These are phyloP conservation scores for Ophioninae sp. DNA, from an alignment of 2,888 invertebrate species.

Conservation along the genomic window DNA sequence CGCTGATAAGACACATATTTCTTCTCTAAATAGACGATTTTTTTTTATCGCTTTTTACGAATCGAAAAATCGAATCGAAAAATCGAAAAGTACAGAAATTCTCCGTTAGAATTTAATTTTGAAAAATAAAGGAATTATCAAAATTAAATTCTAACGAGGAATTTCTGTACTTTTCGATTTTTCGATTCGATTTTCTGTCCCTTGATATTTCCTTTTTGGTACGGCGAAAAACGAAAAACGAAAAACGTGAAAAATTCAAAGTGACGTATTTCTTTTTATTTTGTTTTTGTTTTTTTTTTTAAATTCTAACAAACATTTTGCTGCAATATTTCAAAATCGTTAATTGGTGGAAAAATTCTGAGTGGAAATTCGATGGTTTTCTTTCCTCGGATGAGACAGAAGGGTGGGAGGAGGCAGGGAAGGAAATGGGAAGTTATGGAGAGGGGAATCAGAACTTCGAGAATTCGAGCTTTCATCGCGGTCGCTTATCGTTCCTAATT, in stretches of 20 bases:
- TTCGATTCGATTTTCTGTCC: too few relatives aligned
- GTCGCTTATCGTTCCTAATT: constrained; percentile 46
- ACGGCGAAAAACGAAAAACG: not conserved
- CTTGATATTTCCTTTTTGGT: not conserved
- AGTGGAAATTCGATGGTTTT: not conserved
- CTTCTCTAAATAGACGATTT: constrained; percentile 6
- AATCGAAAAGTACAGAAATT: too few relatives aligned
- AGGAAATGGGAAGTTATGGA: not conserved
- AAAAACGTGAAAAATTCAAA: not conserved
- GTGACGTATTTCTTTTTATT: not conserved
- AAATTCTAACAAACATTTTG: too few relatives aligned
- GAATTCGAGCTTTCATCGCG: constrained; percentile 7
- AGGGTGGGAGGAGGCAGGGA: not conserved
- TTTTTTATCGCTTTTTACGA: too few relatives aligned
- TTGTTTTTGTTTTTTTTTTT: not conserved
- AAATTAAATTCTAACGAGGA: not conserved
- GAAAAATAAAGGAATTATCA: not conserved
- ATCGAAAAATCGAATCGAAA: too few relatives aligned
- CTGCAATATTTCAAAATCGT: not conserved
- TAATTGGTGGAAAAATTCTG: constrained; percentile 18
- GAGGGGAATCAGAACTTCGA: not conserved
- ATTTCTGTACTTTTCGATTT: too few relatives aligned
- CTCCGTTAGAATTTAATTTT: not conserved
- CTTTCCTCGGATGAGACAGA: not conserved
- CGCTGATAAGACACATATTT: constrained; percentile 29